A percentile compares a stretch with the other conserved stretches of the same genome.
Conservation (phyloP, 2,113 vertebrate species). For the Climacteris rufus region DNA sequence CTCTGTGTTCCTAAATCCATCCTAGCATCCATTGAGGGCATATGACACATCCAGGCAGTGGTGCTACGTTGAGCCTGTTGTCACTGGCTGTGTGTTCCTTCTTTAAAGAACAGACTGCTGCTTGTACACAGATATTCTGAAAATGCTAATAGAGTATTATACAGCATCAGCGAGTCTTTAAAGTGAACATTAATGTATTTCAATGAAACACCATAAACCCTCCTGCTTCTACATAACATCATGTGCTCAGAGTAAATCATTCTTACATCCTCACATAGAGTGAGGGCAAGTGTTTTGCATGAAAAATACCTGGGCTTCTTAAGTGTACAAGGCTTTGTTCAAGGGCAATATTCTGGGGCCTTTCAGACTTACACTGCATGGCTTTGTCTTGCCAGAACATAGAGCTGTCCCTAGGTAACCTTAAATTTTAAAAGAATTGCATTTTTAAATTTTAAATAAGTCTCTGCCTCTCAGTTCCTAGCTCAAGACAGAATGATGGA, state of each 20-base stretch:
- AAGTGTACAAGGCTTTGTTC: not conserved
- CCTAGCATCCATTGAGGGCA: not conserved
- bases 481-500: not conserved
- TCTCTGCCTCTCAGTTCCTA: not conserved
- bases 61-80: not conserved
- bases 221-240: not conserved
- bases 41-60: not conserved
- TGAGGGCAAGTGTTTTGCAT: not conserved
- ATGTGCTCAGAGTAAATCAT: not conserved
- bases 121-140: not conserved
- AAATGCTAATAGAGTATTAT: not conserved
- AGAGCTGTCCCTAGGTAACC: not conserved
- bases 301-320: not conserved
- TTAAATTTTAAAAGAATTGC: not conserved
- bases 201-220: not conserved
- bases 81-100: not conserved
- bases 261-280: not conserved
- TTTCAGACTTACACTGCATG: not conserved
- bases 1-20: not conserved
- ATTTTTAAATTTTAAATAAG: not conserved
- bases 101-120: not conserved
- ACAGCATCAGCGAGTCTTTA: not conserved
- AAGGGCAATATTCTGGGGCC: not conserved
- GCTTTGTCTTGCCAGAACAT: not conserved
- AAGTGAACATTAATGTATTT: not conserved